Evolutionary conservation across 2,888 invertebrate species (phyloP), one percentile per base, ranked within the genome.

Genomic region (Adineta ricciae): DNA sequence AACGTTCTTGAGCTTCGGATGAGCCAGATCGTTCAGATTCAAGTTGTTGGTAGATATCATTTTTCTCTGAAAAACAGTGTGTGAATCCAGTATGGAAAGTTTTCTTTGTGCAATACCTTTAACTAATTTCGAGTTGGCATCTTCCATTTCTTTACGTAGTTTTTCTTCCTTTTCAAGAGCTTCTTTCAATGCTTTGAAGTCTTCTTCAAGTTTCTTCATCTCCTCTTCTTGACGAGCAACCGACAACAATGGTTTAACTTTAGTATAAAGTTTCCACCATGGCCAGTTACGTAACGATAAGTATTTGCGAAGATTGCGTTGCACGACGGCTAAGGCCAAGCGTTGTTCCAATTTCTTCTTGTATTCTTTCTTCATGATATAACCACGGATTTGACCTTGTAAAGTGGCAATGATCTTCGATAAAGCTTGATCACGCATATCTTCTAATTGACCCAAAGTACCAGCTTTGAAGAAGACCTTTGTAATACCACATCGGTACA

Each of bases 391-490:
- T 94, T 94, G 96, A 89, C 96, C 94, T 92, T 92, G 92, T 90
- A 92, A 91, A 96, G 97, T 96, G 90, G 97, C 95, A 90, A 99
- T 94, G 91, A 99, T 97, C 93, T 96, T 96, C 92, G 91, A 88
- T 89, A 99, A 93, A 92, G 97, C 96, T 92, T 99, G 98, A 92
- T 99, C 99, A 94, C 99, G 96, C 92, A 98, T 93, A 92, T 99
- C 99, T 92, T 99, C 99, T 94, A 99, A 95, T 92, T 96, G 96
- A 95, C 99, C 99, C 93, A 99, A 93, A 92, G 98, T 97, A 93
- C 99, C 99, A 89, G 99, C 98, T 91, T 98, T 96, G 96, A 99
- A 99, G 96, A 99, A 99, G 94, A 97, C 97, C 95, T 99, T 99
- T 88, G 97, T 99, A 92, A 95, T 95, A 92, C 99, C 99, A 92